Percentiles rank a stretch among this genome's conserved stretches.
Conservation (phyloP, 2,888 invertebrate genomes). For the Pinctada fucata region DNA sequence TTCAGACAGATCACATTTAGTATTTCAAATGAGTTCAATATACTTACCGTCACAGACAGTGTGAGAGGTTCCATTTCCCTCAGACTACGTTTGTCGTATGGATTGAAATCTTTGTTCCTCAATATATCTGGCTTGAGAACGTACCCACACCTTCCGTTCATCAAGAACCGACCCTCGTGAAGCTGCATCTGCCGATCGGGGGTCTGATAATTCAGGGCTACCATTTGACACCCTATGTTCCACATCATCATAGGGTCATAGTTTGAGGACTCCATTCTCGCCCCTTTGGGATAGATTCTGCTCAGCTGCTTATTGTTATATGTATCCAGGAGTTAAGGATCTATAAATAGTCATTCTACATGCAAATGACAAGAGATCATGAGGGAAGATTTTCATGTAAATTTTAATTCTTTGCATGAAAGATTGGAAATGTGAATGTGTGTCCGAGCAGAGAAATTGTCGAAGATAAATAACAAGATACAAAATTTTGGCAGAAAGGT, state of each 20-base stretch:
- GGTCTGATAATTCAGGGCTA: slow-evolving; percentile 98
- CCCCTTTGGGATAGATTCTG: slow-evolving; percentile 92
- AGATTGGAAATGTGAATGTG: too few relatives aligned
- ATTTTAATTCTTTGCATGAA: too few relatives aligned
- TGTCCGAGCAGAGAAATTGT: too few relatives aligned
- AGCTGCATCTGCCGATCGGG: slow-evolving; percentile 97
- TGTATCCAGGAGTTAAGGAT: slow-evolving; percentile 56
- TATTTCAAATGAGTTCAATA: background rate
- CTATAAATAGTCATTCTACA: background rate
- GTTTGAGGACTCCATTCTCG: slow-evolving; percentile 96
- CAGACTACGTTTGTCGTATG: slow-evolving; percentile 81
- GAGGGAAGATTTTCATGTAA: too few relatives aligned
- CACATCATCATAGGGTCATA: slow-evolving; percentile 96
- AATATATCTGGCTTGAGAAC: slow-evolving; percentile 93
- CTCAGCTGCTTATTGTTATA: slow-evolving; percentile 84
- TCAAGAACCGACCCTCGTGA: slow-evolving; percentile 93
- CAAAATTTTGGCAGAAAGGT: too few relatives aligned
- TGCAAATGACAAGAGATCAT: background rate
- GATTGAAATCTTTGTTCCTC: slow-evolving; percentile 85
- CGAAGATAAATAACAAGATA: too few relatives aligned
- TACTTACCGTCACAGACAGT: slow-evolving; percentile 82
- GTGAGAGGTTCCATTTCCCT: slow-evolving; percentile 80
- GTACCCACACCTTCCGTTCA: slow-evolving; percentile 95
- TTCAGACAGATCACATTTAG: background rate
- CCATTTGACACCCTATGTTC: slow-evolving; percentile 98